Evolutionary conservation across 2,797 vertebrate genomes (phyloP).

Genomic region (Meriones psammophilus): DNA sequence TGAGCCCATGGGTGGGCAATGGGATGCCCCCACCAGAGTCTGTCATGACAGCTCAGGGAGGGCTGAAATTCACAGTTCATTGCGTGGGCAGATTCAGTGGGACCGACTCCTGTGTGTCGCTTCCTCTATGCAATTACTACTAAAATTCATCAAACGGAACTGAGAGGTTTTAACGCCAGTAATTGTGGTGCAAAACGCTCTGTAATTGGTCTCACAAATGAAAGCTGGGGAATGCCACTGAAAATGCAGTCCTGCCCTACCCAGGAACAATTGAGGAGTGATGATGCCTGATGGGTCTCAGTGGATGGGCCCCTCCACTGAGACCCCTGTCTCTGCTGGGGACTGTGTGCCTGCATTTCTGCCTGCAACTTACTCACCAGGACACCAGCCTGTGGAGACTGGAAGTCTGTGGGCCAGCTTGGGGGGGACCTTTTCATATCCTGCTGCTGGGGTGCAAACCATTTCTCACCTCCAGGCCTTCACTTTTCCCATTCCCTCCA

Average conservation of each 20-base stretch:
- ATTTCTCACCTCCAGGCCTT: neutral
- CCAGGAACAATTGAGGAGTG: conserved; percentile 83
- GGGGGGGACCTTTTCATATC: neutral
- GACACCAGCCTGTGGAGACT: neutral
- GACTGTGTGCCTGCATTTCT: fast-evolving
- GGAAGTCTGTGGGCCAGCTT: neutral
- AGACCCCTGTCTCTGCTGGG: neutral
- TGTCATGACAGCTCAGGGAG: conserved; percentile 50
- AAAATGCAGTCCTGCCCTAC: conserved; percentile 87
- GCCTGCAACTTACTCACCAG: neutral
- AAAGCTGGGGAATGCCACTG: conserved; percentile 87
- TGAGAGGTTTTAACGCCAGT: conserved; percentile 88
- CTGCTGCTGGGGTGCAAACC: neutral
- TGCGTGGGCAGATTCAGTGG: conserved; percentile 87
- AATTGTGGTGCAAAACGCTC: conserved; percentile 91
- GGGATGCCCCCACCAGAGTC: neutral
- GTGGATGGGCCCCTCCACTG: conserved; percentile 12
- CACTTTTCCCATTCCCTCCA: neutral
- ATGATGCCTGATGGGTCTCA: conserved; percentile 80
- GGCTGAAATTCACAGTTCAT: conserved; percentile 88
- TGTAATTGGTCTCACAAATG: conserved; percentile 91
- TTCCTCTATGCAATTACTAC: conserved; percentile 91
- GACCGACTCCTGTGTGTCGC: conserved; percentile 87
- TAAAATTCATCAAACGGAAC: conserved; percentile 92
- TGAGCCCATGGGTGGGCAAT: neutral